Conservation (phyloP, 2,888 invertebrate genomes). For the Lomographa bimaculata region DNA sequence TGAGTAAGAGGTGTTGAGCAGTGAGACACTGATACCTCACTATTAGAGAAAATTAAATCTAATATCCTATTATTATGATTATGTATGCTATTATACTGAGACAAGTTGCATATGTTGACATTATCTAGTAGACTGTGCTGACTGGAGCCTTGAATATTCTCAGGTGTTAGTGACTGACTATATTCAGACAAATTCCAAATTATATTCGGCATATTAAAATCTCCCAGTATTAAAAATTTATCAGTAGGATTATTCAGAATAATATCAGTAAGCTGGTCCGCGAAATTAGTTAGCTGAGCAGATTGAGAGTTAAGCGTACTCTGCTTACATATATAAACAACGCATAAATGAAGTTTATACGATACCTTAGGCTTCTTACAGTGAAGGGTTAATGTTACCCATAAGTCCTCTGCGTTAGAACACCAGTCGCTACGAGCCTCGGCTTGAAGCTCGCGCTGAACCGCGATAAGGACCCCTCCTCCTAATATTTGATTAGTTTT, state of each 20-base stretch:
- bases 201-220: too few relatives aligned
- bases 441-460: slow-evolving; percentile 12
- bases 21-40: background rate
- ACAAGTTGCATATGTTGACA: slow-evolving; percentile 11
- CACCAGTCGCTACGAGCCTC: too few relatives aligned
- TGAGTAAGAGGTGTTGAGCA: background rate
- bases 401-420: slow-evolving; percentile 20
- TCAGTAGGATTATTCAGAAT: background rate
- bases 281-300: background rate
- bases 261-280: background rate
- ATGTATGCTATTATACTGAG: background rate
- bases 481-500: slow-evolving; percentile 1
- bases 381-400: slow-evolving; percentile 13
- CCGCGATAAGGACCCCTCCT: too few relatives aligned
- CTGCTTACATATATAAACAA: slow-evolving; percentile 1
- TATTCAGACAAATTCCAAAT: background rate
- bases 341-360: too few relatives aligned
- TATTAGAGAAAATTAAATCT: too few relatives aligned
- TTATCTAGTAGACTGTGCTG: slow-evolving; percentile 9
- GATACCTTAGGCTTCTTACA: slow-evolving; percentile 2
- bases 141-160: slow-evolving; percentile 2
- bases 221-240: slow-evolving; percentile 4
- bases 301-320: background rate
- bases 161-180: background rate
- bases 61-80: background rate